A percentile compares a stretch with the other conserved stretches of the same genome.
These are phyloP conservation scores for Rapana venosa DNA, from an alignment of 2,888 invertebrate species.

Conservation along the genomic window DNA sequence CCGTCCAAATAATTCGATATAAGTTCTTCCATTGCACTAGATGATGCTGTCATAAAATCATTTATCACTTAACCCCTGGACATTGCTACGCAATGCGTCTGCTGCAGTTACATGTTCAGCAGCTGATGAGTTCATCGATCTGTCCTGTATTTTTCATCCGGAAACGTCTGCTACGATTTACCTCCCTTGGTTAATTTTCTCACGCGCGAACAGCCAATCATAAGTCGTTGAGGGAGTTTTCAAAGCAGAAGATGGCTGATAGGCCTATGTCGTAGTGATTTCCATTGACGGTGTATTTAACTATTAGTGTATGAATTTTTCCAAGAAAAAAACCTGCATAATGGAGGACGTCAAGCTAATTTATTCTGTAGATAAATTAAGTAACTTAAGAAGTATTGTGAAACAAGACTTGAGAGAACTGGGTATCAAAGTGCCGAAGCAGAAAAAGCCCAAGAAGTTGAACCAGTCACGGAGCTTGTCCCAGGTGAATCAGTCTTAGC, in stretches of 20 bases:
- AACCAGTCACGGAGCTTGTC: constrained; percentile 47
- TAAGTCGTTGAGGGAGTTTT: constrained; percentile 59
- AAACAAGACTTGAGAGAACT: constrained; percentile 71
- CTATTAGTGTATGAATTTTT: not conserved
- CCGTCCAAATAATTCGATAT: not conserved
- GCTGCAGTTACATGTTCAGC: constrained; percentile 31
- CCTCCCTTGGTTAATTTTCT: constrained; percentile 32
- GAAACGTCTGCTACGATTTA: constrained; percentile 34
- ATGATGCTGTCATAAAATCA: constrained; percentile 17
- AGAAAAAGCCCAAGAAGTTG: constrained; percentile 67
- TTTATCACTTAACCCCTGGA: constrained; percentile 20
- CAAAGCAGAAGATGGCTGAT: constrained; percentile 55
- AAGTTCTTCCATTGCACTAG: constrained; percentile 18
- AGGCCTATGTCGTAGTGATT: constrained; percentile 8
- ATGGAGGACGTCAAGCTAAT: constrained; percentile 59
- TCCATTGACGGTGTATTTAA: not conserved
- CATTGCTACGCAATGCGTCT: constrained; percentile 38
- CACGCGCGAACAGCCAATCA: constrained; percentile 60
- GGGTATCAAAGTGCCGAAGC: constrained; percentile 74
- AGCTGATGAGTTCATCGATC: constrained; percentile 42
- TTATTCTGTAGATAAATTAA: constrained; percentile 65
- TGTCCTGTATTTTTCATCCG: constrained; percentile 27
- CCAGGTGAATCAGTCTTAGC: not conserved
- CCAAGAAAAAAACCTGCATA: not conserved
- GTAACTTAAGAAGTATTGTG: constrained; percentile 65